These are phyloP conservation scores for Cephus pygmeus DNA, from an alignment of 2,888 invertebrate species.

Conservation along the genomic window DNA sequence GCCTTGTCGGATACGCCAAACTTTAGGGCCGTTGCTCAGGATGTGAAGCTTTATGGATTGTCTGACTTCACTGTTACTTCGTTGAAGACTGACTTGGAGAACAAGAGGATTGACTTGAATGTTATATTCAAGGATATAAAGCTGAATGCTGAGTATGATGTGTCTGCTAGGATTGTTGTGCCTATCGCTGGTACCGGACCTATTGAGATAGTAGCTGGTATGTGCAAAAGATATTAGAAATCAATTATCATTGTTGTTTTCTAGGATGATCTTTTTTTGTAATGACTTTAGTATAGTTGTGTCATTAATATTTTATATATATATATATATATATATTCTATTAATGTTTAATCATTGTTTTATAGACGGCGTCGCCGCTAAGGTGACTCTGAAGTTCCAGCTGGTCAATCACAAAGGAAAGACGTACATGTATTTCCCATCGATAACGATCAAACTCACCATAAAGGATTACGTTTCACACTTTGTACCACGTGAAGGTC, in stretches of 20 bases:
- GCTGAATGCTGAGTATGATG: constrained; percentile 47
- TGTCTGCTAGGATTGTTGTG: constrained; percentile 49
- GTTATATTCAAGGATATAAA: constrained; percentile 30
- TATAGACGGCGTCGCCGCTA: constrained; percentile 38
- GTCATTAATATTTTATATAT: background rate
- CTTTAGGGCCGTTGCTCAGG: constrained; percentile 41
- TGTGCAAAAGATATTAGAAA: background rate
- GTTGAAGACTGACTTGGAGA: constrained; percentile 39
- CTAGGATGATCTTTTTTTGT: background rate
- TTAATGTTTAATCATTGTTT: background rate
- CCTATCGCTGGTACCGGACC: constrained; percentile 50
- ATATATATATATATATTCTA: background rate
- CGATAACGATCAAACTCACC: constrained; percentile 43
- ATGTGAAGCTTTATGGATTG: constrained; percentile 48
- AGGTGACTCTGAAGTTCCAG: constrained; percentile 28
- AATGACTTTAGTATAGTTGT: background rate
- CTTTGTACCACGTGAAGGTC: constrained; percentile 32
- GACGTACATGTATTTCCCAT: constrained; percentile 38
- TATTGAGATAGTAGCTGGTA: constrained; percentile 43
- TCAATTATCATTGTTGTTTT: background rate
- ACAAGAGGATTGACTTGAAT: constrained; percentile 30
- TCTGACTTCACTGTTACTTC: constrained; percentile 29
- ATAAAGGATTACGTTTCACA: constrained; percentile 41
- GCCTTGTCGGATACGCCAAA: constrained; percentile 39
- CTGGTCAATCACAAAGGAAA: constrained; percentile 35